Evolutionary conservation across 2,888 invertebrate species (phyloP).

Genomic region (Idaea biselata): DNA sequence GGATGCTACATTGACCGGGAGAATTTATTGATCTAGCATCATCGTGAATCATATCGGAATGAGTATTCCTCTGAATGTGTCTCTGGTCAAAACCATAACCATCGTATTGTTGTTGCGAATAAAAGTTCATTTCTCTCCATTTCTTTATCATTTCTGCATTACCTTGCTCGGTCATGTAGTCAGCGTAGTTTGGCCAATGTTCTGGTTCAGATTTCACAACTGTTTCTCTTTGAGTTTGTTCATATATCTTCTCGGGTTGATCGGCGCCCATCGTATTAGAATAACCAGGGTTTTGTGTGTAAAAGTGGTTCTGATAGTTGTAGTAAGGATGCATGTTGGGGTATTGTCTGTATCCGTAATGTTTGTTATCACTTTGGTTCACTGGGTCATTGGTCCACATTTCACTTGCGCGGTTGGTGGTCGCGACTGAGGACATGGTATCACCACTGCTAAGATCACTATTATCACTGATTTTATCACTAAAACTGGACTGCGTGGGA

Average conservation of each 20-base stretch:
- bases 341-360: constrained; percentile 52
- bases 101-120: constrained; percentile 52
- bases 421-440: constrained; percentile 60
- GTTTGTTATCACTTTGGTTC: constrained; percentile 56
- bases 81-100: constrained; percentile 51
- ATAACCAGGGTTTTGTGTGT: constrained; percentile 52
- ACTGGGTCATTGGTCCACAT: constrained; percentile 67
- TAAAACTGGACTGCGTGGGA: constrained; percentile 64
- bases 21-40: constrained; percentile 57
- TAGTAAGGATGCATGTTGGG: constrained; percentile 47
- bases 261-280: constrained; percentile 41
- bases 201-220: constrained; percentile 60
- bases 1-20: constrained; percentile 60
- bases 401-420: constrained; percentile 65
- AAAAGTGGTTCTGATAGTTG: constrained; percentile 56
- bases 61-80: constrained; percentile 38
- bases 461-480: constrained; percentile 43
- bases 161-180: constrained; percentile 44
- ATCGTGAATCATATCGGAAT: constrained; percentile 45
- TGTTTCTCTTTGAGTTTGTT: constrained; percentile 38
- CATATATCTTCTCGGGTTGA: constrained; percentile 45
- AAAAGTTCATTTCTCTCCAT: constrained; percentile 65
- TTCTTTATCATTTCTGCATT: constrained; percentile 59
- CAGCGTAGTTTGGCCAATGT: constrained; percentile 55
- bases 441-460: constrained; percentile 37